Base-by-base conservation (phyloP, 1,140 invertebrate genomes). In the Chelonus insularis region DNA sequence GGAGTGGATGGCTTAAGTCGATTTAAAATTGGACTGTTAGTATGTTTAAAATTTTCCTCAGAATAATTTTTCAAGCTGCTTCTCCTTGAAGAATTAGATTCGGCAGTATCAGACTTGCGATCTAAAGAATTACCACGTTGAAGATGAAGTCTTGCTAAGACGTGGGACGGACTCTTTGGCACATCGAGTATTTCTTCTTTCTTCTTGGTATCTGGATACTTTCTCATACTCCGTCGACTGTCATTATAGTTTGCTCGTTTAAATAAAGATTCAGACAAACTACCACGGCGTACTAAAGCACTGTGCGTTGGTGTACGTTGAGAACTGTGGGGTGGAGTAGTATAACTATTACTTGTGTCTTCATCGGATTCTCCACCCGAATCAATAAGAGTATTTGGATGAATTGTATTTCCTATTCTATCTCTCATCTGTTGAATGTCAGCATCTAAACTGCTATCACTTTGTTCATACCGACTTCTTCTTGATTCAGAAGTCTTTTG, bases 351-450 rank as follows among this genome's bases (percentile, higher is more conserved):
- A 39, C 71, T 73, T 21, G 69, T 71, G 50, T 76, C 67, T 12
- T 74, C 70, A 45, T 75, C 66, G 8, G 69, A 71, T 60, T 76
- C 71, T 34, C 72, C 72, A 12, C 73, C 72, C 8, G 72, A 76
- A 45, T 75, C 73, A 39, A 75, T 71, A 8, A 70, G 43, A 23
- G 52, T 60, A 43, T n/a, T n/a, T n/a, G n/a, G n/a, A n/a, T n/a
- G n/a, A n/a, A n/a, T n/a, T n/a, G n/a, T n/a, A n/a, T n/a, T n/a
- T n/a, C n/a, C 67, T 18, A 72, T 59, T 47, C 64, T 87, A 67
- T 88, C 86, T 1, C 87, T 88, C 66, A 87, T 87, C 57, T 86
- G 83, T 18, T 88, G 88, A 0, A 85, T 82, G 68, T 88, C 87
- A 0, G 85, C 85, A 58, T 88, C 87, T 65, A 87, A 79, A 64